These are phyloP conservation scores for Lissocephala sabroskyi DNA, from an alignment of 2,888 invertebrate species.

Conservation along the genomic window DNA sequence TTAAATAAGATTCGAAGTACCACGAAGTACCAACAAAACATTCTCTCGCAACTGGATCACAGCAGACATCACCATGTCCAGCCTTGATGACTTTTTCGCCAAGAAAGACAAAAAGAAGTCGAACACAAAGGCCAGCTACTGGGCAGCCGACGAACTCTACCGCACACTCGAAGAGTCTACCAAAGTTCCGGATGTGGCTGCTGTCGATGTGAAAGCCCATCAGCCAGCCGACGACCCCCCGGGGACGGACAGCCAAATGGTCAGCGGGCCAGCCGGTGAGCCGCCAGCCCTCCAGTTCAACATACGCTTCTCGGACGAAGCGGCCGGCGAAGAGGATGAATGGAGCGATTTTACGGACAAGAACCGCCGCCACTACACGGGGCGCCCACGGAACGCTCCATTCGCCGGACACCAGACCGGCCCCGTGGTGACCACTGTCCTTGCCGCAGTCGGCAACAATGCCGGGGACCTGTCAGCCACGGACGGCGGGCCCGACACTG, in stretches of 20 bases:
- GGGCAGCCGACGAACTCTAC: slow-evolving; percentile 44
- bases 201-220: neutral
- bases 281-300: slow-evolving; percentile 16
- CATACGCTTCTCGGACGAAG: slow-evolving; percentile 18
- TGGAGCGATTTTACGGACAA: slow-evolving; percentile 45
- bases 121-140: slow-evolving; percentile 32
- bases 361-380: slow-evolving; percentile 25
- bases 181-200: neutral
- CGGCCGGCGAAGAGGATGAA: slow-evolving; percentile 31
- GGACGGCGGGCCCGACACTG: too few species aligned
- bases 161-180: slow-evolving; percentile 40
- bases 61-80: slow-evolving; percentile 37
- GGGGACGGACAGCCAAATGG: neutral
- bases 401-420: too few species aligned
- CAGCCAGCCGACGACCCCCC: neutral
- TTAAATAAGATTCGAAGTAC: too few species aligned
- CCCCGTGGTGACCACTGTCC: too few species aligned
- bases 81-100: slow-evolving; percentile 52
- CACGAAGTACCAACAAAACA: too few species aligned
- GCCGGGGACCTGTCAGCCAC: too few species aligned
- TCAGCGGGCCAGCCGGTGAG: neutral
- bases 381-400: slow-evolving; percentile 9
- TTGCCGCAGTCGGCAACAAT: too few species aligned
- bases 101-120: slow-evolving; percentile 44
- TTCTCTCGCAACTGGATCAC: too few species aligned